Percentiles rank a stretch among this genome's conserved stretches.
phyloP scores from a whole-genome alignment of 2,888 invertebrate genomes.

The Chirona hameri region DNA sequence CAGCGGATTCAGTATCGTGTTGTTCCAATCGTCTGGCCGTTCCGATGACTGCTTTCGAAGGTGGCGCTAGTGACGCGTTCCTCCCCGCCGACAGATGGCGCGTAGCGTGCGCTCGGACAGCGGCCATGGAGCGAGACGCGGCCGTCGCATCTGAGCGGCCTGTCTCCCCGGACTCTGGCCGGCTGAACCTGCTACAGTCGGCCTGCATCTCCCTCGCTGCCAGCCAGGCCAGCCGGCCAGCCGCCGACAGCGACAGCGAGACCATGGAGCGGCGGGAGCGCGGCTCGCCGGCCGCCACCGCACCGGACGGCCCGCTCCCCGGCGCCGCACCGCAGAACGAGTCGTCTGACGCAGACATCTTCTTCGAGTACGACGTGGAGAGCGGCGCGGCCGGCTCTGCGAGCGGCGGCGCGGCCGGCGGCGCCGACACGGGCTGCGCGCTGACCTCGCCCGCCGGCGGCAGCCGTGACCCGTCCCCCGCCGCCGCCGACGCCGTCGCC shows the following conservation, averaged over 20 bases:
- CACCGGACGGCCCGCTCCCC: background rate
- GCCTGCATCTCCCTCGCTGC: background rate
- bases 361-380: constrained; percentile 24
- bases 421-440: constrained; percentile 1
- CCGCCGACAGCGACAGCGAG: too few relatives aligned
- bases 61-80: background rate
- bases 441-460: background rate
- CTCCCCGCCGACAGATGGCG: background rate
- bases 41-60: background rate
- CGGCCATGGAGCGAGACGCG: background rate
- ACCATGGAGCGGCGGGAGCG: background rate
- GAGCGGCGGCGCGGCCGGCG: background rate
- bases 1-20: too few relatives aligned
- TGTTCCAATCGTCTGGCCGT: too few relatives aligned
- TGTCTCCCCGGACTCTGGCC: background rate
- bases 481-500: background rate
- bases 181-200: background rate
- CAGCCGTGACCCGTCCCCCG: background rate
- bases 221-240: background rate
- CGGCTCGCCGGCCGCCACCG: background rate
- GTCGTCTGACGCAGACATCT: background rate
- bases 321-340: background rate
- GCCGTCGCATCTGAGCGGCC: background rate
- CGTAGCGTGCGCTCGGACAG: background rate
- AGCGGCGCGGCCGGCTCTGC: background rate